Evolutionary conservation across 2,797 vertebrate species (phyloP).

Genomic region (Huso huso): DNA sequence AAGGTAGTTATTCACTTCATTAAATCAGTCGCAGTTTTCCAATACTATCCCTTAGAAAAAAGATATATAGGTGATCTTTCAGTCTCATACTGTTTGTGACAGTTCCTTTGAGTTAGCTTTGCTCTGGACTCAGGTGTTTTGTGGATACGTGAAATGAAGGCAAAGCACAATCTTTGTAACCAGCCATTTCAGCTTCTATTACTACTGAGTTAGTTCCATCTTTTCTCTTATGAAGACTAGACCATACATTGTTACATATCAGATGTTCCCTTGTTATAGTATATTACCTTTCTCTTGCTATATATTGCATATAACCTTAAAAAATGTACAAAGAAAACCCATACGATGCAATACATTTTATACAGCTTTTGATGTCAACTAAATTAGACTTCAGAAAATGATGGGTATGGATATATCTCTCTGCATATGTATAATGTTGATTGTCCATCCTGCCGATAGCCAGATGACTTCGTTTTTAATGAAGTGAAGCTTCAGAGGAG

Average conservation of each 20-base stretch:
- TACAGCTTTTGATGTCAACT: not conserved
- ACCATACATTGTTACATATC: not conserved
- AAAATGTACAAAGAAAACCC: not conserved
- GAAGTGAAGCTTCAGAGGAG: not conserved
- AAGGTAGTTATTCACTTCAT: too few species aligned
- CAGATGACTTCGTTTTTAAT: not conserved
- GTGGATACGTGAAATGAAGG: not conserved
- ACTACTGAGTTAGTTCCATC: too few species aligned
- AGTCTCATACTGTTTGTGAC: too few species aligned
- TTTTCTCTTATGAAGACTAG: not conserved
- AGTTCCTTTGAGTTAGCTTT: too few species aligned
- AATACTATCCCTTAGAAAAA: too few species aligned
- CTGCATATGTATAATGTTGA: not conserved
- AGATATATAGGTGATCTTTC: too few species aligned
- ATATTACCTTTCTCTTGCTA: not conserved
- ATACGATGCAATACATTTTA: not conserved
- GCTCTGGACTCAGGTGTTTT: not conserved
- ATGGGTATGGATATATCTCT: not conserved
- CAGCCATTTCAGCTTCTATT: too few species aligned
- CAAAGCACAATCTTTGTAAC: too few species aligned
- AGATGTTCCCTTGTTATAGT: not conserved
- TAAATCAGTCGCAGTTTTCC: too few species aligned
- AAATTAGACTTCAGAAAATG: not conserved
- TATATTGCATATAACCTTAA: not conserved
- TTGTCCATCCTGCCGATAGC: not conserved